A percentile compares a stretch with the other conserved stretches of the same genome.
Conservation (phyloP, 2,888 invertebrate genomes). For the Actias luna region DNA sequence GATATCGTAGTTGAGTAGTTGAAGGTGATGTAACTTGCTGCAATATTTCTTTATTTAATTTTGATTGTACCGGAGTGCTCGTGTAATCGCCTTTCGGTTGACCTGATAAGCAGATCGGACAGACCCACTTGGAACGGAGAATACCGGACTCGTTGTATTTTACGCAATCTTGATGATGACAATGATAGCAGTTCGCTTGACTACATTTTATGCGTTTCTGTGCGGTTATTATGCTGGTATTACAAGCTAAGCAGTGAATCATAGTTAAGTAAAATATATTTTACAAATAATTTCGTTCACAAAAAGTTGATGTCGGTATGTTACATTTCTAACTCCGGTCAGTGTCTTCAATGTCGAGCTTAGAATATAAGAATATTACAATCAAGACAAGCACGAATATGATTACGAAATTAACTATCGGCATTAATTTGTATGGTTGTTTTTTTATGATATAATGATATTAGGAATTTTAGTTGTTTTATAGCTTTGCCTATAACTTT, state of each 20-base stretch:
- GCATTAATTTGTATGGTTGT: no score
- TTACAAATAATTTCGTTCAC: no score
- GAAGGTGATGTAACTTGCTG: neutral
- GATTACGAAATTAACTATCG: no score
- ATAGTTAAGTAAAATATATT: neutral
- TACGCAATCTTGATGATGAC: neutral
- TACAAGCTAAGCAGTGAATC: neutral
- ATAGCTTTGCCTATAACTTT: no score
- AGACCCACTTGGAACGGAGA: neutral
- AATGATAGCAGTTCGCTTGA: neutral
- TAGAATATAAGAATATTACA: no score
- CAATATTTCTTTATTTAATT: neutral
- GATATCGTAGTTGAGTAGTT: neutral
- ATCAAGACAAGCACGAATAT: no score
- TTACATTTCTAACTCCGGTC: no score
- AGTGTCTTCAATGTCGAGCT: no score
- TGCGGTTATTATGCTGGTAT: neutral
- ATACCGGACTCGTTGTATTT: neutral
- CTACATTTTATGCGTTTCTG: neutral
- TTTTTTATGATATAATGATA: no score
- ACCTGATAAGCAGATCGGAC: neutral
- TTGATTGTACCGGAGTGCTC: neutral
- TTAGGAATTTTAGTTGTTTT: no score
- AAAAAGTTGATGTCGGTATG: no score
- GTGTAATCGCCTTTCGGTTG: neutral